Evolutionary conservation across 2,888 invertebrate genomes (phyloP).

Genomic region (Ceratothoa steindachneri): DNA sequence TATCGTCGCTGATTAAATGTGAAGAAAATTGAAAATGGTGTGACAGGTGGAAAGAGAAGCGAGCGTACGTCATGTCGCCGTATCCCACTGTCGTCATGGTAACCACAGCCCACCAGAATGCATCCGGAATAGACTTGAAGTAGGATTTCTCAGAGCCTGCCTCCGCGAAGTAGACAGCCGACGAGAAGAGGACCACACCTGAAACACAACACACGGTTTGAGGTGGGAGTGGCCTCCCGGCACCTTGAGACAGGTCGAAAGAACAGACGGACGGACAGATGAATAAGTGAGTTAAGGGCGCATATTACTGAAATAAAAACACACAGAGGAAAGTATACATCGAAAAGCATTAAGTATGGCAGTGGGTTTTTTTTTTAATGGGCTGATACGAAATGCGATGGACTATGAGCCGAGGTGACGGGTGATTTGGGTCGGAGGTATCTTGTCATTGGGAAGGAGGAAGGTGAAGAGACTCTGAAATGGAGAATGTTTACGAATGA

Average conservation of each 20-base stretch:
- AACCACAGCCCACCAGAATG: conserved; percentile 94
- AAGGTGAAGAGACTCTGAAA: too few relatives aligned
- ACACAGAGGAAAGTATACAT: conserved; percentile 13
- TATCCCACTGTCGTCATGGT: conserved; percentile 99
- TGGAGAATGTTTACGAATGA: too few relatives aligned
- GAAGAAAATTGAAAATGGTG: not conserved
- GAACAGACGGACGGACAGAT: conserved; percentile 9
- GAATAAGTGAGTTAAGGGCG: not conserved
- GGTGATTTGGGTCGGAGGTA: too few relatives aligned
- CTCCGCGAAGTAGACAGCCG: conserved; percentile 93
- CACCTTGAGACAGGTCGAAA: conserved; percentile 2
- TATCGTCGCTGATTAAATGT: not conserved
- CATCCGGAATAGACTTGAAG: conserved; percentile 93
- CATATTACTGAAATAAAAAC: conserved; percentile 1
- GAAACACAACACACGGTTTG: conserved; percentile 51
- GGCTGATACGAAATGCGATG: too few relatives aligned
- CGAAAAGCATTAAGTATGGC: conserved; percentile 20
- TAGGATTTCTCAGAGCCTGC: conserved; percentile 83
- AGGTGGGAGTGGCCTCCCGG: conserved; percentile 3
- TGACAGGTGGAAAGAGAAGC: conserved; percentile 54
- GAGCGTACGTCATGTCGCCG: conserved; percentile 99
- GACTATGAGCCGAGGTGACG: too few relatives aligned
- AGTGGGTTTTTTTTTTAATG: too few relatives aligned
- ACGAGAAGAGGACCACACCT: conserved; percentile 93
- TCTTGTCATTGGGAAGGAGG: too few relatives aligned